Conservation (phyloP, 2,888 invertebrate species). For the Drosophila atroscutellata region DNA sequence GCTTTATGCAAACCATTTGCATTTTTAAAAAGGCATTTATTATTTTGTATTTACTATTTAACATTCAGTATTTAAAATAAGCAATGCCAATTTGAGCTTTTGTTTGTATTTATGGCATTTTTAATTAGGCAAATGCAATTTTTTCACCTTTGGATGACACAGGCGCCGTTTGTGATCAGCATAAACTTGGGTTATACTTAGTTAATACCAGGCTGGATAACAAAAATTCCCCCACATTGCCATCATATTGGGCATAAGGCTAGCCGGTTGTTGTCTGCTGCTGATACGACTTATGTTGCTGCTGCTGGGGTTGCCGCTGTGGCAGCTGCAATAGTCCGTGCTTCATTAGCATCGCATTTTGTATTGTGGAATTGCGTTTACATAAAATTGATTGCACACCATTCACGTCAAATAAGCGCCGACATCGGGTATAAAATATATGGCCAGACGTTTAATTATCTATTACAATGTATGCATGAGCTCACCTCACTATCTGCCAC, state of each 20-base stretch:
- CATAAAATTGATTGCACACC: constrained; percentile 69
- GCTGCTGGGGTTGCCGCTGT: constrained; percentile 14
- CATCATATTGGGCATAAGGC: constrained; percentile 58
- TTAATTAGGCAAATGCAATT: constrained; percentile 65
- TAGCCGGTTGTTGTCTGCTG: constrained; percentile 38
- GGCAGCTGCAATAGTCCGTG: constrained; percentile 43
- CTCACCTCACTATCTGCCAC: constrained; percentile 25
- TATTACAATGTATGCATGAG: constrained; percentile 52
- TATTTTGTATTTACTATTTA: constrained; percentile 33
- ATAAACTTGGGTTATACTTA: constrained; percentile 41
- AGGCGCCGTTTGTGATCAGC: constrained; percentile 45
- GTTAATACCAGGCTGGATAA: constrained; percentile 35
- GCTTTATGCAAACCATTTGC: constrained; percentile 54
- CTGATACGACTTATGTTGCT: constrained; percentile 5
- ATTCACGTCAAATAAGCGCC: constrained; percentile 58
- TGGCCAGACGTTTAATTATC: constrained; percentile 60
- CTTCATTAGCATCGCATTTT: constrained; percentile 72
- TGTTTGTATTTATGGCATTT: constrained; percentile 66
- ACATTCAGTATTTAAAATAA: constrained; percentile 30
- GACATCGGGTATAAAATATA: constrained; percentile 54
- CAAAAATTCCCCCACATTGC: constrained; percentile 29
- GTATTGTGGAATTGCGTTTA: constrained; percentile 64
- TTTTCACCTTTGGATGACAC: constrained; percentile 41
- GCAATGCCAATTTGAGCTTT: constrained; percentile 47
- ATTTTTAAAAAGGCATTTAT: constrained; percentile 54